A percentile compares a stretch with the other conserved stretches of the same genome.
These are phyloP conservation scores for Elaphurus davidianus DNA, from an alignment of 2,113 vertebrate species.

Conservation along the genomic window DNA sequence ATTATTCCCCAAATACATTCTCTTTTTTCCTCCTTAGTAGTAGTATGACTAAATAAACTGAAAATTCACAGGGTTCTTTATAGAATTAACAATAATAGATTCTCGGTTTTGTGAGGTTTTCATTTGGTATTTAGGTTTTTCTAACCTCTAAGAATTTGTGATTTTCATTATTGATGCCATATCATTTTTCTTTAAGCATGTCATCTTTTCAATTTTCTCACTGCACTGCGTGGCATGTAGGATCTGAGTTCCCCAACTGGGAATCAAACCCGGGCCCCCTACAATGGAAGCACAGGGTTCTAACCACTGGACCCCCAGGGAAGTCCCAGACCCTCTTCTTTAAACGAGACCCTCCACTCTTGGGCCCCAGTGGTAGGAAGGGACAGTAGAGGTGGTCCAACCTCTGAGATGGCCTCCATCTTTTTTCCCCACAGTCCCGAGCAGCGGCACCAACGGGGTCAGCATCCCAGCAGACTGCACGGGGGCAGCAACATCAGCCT, in stretches of 20 bases:
- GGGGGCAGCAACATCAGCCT: constrained; percentile 74
- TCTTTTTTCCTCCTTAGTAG: neutral
- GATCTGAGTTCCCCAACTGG: neutral
- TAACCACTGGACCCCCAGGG: neutral
- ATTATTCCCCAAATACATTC: neutral
- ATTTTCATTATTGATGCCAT: neutral
- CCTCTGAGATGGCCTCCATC: accelerated
- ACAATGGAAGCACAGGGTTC: neutral
- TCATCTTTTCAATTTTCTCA: neutral
- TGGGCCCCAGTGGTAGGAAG: neutral
- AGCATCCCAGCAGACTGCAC: constrained; percentile 86
- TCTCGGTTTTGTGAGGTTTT: neutral
- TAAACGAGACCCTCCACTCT: neutral
- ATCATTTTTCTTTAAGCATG: neutral
- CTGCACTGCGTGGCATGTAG: neutral
- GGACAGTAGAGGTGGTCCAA: neutral
- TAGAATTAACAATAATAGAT: neutral
- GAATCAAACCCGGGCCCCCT: neutral
- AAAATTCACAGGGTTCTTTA: neutral
- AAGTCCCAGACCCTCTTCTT: neutral
- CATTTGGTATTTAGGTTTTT: neutral
- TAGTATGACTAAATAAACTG: neutral
- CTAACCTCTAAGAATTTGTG: neutral
- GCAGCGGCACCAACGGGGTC: constrained; percentile 95
- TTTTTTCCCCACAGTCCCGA: constrained; percentile 81